Base-by-base conservation (phyloP, 2,888 invertebrate species). In the Phortica magna region DNA sequence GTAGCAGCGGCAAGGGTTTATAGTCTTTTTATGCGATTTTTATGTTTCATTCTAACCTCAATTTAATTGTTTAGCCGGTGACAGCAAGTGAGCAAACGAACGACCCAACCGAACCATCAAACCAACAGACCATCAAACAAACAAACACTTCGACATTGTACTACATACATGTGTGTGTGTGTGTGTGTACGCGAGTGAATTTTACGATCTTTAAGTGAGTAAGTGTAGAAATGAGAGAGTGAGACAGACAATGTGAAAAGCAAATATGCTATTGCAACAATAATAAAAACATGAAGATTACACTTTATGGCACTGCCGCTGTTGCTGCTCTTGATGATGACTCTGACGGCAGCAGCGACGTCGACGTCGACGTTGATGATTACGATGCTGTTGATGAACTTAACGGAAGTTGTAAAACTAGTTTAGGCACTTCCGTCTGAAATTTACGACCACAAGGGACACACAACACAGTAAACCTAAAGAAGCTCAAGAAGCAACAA, bases 51-150 rank as follows among this genome's bases (percentile, higher is more conserved):
- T 91, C 87, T 86, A 92, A 91, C 91, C 90, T 91, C 91, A 91
- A 91, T 91, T 91, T 92, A 92, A 91, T 91, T 91, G 91, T 91
- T 91, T 91, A 92, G 90, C 91, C 91, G 91, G 91, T 91, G 91
- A 92, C 91, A 91, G 91, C 89, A 89, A 81, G 77, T 81, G 82
- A 72, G 55, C 76, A 80, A 77, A 64, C 61, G 76, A 71, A 74
- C 48, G 19, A 31, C 22, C 31, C 31, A 55, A 55, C 14, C 55
- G 17, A 55, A 12, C 53, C 31, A 72, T 74, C 74, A 78, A 75
- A 41, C 74, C 74, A 74, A 68, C 75, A 76, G 41, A 76, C 78
- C 79, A 81, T 80, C 86, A 83, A 89, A 83, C 84, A 82, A 81
- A 82, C 77, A 80, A 42, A 78, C 79, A 75, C 80, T 22, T 70